Conservation (phyloP, 1,140 invertebrate genomes). For the Micrasema longulum region DNA sequence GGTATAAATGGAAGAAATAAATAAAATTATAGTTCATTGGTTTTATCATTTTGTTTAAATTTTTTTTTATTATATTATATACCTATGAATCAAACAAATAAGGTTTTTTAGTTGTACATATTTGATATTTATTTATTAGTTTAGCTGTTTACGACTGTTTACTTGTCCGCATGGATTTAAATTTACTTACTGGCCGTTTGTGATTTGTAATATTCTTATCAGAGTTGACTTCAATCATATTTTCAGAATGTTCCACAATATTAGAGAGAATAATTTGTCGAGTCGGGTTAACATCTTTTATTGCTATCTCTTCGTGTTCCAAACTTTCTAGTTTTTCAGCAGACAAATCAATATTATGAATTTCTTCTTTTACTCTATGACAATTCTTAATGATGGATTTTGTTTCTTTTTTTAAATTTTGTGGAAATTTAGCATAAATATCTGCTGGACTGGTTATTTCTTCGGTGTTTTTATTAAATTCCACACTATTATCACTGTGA, state of each 20-base stretch:
- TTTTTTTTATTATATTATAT: background rate
- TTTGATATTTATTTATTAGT: no score
- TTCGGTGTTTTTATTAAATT: conserved; percentile 55
- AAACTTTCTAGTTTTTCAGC: background rate
- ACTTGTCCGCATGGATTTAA: conserved; percentile 47
- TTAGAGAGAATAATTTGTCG: conserved; percentile 37
- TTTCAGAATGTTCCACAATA: conserved; percentile 40
- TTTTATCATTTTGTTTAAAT: background rate
- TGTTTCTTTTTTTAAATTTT: conserved; percentile 57
- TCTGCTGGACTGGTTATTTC: conserved; percentile 63
- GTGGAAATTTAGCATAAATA: conserved; percentile 59
- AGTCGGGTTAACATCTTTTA: background rate
- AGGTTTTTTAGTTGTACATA: no score
- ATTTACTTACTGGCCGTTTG: conserved; percentile 48
- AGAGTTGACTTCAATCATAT: background rate
- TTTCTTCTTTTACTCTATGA: conserved; percentile 49
- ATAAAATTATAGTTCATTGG: conserved; percentile 3
- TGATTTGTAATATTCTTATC: background rate
- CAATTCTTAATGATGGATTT: conserved; percentile 64
- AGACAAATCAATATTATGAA: conserved; percentile 25
- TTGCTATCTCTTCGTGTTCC: conserved; percentile 4
- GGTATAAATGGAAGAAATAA: conserved; percentile 16
- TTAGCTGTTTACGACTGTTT: conserved; percentile 29
- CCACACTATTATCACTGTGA: conserved; percentile 57
- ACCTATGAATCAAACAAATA: no score